Evolutionary conservation across 1,140 invertebrate species (phyloP).

Genomic region (Amyelois transitella): DNA sequence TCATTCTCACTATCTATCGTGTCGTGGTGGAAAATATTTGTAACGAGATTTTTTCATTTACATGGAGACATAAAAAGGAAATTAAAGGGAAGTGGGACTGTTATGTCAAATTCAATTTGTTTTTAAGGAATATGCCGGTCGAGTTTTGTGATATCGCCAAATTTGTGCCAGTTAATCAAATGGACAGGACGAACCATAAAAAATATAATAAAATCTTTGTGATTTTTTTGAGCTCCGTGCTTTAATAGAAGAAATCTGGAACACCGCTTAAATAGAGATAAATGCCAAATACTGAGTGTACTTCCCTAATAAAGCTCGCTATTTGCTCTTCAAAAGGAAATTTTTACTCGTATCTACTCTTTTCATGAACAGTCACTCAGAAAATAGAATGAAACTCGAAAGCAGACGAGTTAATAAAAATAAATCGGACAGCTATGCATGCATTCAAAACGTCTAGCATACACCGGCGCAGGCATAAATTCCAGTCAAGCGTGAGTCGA

Average conservation of each 20-base stretch:
- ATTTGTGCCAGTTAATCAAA: not conserved
- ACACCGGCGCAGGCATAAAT: not conserved
- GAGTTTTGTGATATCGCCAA: not conserved
- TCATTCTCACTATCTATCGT: slow-evolving; percentile 2
- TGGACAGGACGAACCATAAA: not conserved
- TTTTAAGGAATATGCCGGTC: not conserved
- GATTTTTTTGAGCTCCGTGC: too few relatives aligned
- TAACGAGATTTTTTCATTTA: slow-evolving; percentile 1
- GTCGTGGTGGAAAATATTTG: not conserved
- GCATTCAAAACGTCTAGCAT: not conserved
- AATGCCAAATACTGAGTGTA: too few relatives aligned
- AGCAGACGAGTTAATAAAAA: not conserved
- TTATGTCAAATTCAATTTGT: slow-evolving; percentile 4
- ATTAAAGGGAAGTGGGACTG: not conserved
- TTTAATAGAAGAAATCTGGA: too few relatives aligned
- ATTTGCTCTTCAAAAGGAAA: too few relatives aligned
- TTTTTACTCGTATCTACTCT: not conserved
- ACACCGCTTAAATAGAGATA: too few relatives aligned
- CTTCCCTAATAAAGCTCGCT: too few relatives aligned
- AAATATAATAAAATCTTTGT: too few relatives aligned
- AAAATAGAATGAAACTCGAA: not conserved
- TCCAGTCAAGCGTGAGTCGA: not conserved
- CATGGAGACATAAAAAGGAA: not conserved
- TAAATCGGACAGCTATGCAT: not conserved
- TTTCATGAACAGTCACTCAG: not conserved